phyloP scores from a whole-genome alignment of 1,140 invertebrate genomes.

The Aplysia californica region DNA sequence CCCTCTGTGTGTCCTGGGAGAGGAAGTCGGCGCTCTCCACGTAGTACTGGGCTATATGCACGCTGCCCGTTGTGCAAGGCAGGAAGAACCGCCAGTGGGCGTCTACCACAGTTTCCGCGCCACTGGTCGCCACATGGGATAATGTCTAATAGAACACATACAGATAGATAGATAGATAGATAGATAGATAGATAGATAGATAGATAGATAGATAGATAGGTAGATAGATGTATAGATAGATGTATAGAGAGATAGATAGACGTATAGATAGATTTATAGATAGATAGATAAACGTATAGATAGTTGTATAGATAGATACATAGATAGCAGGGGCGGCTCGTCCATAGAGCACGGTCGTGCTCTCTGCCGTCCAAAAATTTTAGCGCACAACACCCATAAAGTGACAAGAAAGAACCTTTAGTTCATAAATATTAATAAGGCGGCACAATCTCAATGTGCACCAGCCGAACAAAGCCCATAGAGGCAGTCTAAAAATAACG shows the following conservation, averaged over 20 bases:
- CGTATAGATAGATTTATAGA: slow-evolving; percentile 8
- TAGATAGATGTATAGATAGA: slow-evolving; percentile 12
- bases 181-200: neutral
- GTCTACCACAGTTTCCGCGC: slow-evolving; percentile 28
- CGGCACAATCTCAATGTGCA: too few species aligned
- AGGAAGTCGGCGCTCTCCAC: slow-evolving; percentile 37
- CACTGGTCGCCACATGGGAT: slow-evolving; percentile 25
- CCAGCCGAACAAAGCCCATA: too few species aligned
- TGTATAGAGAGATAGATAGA: slow-evolving; percentile 16
- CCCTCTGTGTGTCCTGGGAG: slow-evolving; percentile 29
- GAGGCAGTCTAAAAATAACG: too few species aligned
- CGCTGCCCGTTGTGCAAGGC: slow-evolving; percentile 37
- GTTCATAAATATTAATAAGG: too few species aligned
- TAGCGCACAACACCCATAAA: too few species aligned
- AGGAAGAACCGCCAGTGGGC: slow-evolving; percentile 36
- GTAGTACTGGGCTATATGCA: slow-evolving; percentile 35
- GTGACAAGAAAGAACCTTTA: too few species aligned
- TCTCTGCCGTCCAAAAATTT: too few species aligned
- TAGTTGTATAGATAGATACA: slow-evolving; percentile 8
- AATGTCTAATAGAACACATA: slow-evolving; percentile 21
- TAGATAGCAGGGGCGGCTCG: too few species aligned
- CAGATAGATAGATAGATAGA: slow-evolving; percentile 14
- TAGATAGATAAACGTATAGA: too few species aligned
- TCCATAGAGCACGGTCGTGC: too few species aligned
- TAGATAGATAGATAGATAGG: neutral